Base-by-base conservation (phyloP, 2,113 vertebrate genomes). In the Alces alces region DNA sequence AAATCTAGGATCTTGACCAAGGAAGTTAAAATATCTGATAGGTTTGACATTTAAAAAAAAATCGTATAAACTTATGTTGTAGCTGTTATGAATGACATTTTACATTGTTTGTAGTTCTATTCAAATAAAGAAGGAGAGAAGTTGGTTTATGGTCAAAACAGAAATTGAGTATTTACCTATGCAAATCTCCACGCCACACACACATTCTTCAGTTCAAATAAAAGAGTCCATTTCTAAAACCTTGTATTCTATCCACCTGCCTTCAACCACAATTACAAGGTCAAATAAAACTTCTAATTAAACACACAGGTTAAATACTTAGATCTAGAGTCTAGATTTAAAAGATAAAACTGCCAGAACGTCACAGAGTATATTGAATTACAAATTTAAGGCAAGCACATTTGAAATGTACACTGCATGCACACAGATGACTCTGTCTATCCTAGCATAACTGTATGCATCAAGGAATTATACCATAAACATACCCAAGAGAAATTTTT, bases 281-380 rank as follows among this genome's bases (percentile, higher is more conserved):
- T 96, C 96, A 98, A 96, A 95, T 97, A 87, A 95, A 96, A 97
- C 66, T 83, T 92, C 88, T 95, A 97, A 95, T 97, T 96, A 94
- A 97, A 96, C 88, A 98, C 55, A 83, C 55, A 97, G 87, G 92
- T 97, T 98, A 98, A 98, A 96, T 70, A 92, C 90, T 61, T 47
- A 97, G 96, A 93, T 97, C 60, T 97, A 57, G 87, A 79, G 36
- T 43, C 27, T 91, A 78, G 91, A 96, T 96, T 97, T 97, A 96
- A 95, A 95, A 96, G 60, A 85, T 94, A 96, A 97, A 96, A 76
- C 58, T 90, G 76, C 30, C 80, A 97, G 92, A 96, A 84, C 86
- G 58, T 43, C 58, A 93, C 64, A 88, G 92, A 70, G 57, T 82
- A 54, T 50, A 54, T 0, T 96, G 93, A 97, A 96, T 97, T 84